phyloP scores from a whole-genome alignment of 2,888 invertebrate genomes.

The Ganaspis brasiliensis region DNA sequence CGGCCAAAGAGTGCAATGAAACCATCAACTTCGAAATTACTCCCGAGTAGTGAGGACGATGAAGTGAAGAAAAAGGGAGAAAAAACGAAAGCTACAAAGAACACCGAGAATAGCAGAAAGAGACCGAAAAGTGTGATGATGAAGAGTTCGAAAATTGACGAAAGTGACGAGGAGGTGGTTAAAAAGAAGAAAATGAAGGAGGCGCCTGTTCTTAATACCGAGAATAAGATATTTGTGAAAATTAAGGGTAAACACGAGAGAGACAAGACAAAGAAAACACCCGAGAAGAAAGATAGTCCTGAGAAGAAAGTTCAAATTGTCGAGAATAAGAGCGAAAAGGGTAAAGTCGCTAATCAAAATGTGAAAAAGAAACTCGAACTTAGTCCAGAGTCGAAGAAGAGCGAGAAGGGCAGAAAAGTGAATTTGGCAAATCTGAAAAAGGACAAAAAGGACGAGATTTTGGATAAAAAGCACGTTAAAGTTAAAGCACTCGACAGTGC shows the following conservation, averaged over 20 bases:
- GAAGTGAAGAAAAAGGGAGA: constrained; percentile 44
- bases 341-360: constrained; percentile 47
- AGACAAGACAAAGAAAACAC: constrained; percentile 24
- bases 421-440: not conserved
- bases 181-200: constrained; percentile 54
- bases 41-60: constrained; percentile 3
- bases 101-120: constrained; percentile 23
- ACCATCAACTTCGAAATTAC: not conserved
- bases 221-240: constrained; percentile 3
- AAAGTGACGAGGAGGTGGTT: not conserved
- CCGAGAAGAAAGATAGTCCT: constrained; percentile 10
- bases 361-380: constrained; percentile 16
- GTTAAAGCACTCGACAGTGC: constrained; percentile 47
- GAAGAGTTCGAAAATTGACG: constrained; percentile 33
- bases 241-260: constrained; percentile 44
- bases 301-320: constrained; percentile 50
- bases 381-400: not conserved
- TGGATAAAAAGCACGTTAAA: constrained; percentile 24
- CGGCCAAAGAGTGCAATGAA: constrained; percentile 28
- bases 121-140: constrained; percentile 47
- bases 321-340: constrained; percentile 46
- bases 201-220: constrained; percentile 35
- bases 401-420: not conserved
- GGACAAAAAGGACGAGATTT: not conserved
- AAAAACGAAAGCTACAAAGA: constrained; percentile 42